phyloP scores from a whole-genome alignment of 2,888 invertebrate genomes.

The Crossocerus cetratus region DNA sequence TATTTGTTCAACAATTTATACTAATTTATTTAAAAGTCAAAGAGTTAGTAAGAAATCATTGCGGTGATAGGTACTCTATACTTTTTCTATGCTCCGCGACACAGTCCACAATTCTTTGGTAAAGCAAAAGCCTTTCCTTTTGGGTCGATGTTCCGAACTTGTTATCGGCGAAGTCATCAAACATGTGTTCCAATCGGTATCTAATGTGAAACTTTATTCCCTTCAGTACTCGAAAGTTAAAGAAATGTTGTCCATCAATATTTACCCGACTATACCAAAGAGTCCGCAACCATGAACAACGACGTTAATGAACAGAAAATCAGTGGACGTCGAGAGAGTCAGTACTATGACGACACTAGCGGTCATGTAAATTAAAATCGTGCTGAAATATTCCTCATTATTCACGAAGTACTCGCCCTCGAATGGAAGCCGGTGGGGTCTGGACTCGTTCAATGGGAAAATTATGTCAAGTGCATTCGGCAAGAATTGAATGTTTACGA shows the following conservation, averaged over 20 bases:
- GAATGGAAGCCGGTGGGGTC: background rate
- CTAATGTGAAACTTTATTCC: background rate
- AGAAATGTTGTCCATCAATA: background rate
- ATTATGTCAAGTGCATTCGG: background rate
- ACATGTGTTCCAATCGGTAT: slow-evolving; percentile 6
- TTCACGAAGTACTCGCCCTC: background rate
- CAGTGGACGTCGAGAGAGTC: background rate
- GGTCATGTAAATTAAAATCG: background rate
- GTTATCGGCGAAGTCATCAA: background rate
- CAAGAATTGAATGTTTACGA: background rate
- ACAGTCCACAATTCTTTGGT: background rate
- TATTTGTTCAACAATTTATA: background rate
- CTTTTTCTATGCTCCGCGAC: background rate
- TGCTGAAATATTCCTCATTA: background rate
- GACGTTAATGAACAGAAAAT: background rate
- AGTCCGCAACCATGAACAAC: background rate
- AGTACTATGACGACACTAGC: background rate
- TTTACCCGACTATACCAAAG: background rate
- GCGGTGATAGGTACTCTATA: background rate
- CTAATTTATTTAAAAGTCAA: background rate
- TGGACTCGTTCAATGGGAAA: slow-evolving; percentile 1
- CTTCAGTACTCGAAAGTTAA: no score
- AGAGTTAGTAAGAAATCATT: background rate
- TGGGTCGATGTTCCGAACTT: background rate
- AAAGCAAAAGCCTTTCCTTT: background rate